phyloP scores from a whole-genome alignment of 1,140 invertebrate species.

The Paramacrobiotus metropolitanus region DNA sequence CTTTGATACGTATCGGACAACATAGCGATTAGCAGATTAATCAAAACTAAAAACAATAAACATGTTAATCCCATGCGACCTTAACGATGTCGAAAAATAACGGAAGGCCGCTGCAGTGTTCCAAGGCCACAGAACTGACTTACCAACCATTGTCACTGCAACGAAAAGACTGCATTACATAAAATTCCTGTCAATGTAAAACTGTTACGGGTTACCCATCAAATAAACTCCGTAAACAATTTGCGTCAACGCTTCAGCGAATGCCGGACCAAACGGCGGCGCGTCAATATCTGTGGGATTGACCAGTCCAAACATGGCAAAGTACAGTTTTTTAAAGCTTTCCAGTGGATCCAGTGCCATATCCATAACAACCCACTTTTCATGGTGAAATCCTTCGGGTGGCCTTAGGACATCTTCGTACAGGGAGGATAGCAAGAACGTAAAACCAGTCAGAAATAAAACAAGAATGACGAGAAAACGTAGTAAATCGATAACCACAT shows the following conservation, averaged over 20 bases:
- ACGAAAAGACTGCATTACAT: neutral
- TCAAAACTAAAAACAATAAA: conserved; percentile 50
- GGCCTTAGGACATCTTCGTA: neutral
- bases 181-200: neutral
- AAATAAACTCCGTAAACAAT: conserved; percentile 7
- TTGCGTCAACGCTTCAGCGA: conserved; percentile 27
- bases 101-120: no score
- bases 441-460: conserved; percentile 95
- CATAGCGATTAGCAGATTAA: conserved; percentile 98
- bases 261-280: conserved; percentile 27
- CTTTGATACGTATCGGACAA: conserved; percentile 98
- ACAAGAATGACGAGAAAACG: conserved; percentile 83
- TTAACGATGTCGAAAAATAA: neutral
- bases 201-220: neutral
- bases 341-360: conserved; percentile 34
- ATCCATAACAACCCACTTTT: neutral
- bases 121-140: no score
- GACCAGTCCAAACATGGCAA: conserved; percentile 86
- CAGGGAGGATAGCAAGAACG: conserved; percentile 31
- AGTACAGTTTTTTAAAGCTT: conserved; percentile 87
- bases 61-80: neutral
- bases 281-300: conserved; percentile 42
- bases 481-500: conserved; percentile 44
- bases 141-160: conserved; percentile 2
- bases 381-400: neutral